Percentiles rank a stretch among this genome's conserved stretches.
Evolutionary conservation across 1,140 invertebrate species (phyloP).

Genomic region (Phortica variegata): DNA sequence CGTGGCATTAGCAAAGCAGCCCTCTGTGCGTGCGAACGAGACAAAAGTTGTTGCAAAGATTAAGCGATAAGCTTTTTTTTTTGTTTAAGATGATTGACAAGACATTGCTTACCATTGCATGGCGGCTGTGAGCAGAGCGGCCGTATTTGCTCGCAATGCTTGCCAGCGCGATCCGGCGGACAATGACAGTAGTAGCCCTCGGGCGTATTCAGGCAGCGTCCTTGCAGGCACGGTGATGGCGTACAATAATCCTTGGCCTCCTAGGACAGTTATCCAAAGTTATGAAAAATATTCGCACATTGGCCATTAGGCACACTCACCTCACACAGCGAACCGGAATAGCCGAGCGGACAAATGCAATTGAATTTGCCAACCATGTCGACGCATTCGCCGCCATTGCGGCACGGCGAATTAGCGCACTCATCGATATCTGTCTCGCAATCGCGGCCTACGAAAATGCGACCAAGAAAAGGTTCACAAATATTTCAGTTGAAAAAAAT

Average conservation of each 20-base stretch:
- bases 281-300: not conserved
- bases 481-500: too few species aligned
- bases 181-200: constrained; percentile 90
- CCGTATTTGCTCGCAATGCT: constrained; percentile 79
- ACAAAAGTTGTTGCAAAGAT: not conserved
- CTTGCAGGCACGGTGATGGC: constrained; percentile 78
- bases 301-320: constrained; percentile 7
- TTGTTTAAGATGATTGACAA: not conserved
- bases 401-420: constrained; percentile 71
- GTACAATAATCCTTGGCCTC: constrained; percentile 81
- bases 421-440: constrained; percentile 76
- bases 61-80: not conserved
- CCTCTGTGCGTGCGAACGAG: constrained; percentile 33
- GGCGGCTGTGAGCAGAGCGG: constrained; percentile 63
- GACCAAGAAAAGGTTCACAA: not conserved
- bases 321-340: constrained; percentile 79
- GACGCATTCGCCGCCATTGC: constrained; percentile 76
- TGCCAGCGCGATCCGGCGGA: constrained; percentile 80
- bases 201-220: constrained; percentile 81
- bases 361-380: constrained; percentile 70
- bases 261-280: constrained; percentile 55
- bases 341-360: constrained; percentile 77
- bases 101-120: constrained; percentile 57
- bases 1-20: constrained; percentile 52
- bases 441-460: constrained; percentile 60